These are phyloP conservation scores for Ahaetulla prasina DNA, from an alignment of 2,113 vertebrate genomes.

Conservation along the genomic window DNA sequence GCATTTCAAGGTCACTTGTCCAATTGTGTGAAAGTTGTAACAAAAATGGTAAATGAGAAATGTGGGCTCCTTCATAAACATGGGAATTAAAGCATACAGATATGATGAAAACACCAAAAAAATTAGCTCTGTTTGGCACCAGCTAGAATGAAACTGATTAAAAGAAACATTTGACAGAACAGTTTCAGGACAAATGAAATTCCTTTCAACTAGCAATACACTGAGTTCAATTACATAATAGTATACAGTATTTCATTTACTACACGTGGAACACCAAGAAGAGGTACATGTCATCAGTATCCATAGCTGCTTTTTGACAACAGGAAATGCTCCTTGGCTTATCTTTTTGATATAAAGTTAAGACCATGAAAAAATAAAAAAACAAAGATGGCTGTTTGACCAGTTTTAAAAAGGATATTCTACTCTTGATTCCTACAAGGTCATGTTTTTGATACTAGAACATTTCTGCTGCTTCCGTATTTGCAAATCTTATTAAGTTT, in stretches of 20 bases:
- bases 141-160: neutral
- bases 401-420: neutral
- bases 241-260: neutral
- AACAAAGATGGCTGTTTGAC: neutral
- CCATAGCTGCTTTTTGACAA: neutral
- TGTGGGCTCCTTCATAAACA: neutral
- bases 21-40: neutral
- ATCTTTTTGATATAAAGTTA: neutral
- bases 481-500: conserved; percentile 28
- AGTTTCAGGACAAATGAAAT: neutral
- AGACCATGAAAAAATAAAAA: neutral
- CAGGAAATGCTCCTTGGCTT: neutral
- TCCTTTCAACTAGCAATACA: neutral
- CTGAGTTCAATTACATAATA: neutral
- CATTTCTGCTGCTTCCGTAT: neutral
- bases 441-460: conserved; percentile 7
- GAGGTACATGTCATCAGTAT: neutral
- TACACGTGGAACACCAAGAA: neutral
- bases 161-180: neutral
- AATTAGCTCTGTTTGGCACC: neutral
- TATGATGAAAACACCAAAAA: neutral
- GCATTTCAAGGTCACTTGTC: neutral
- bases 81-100: neutral
- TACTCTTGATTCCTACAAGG: conserved; percentile 18
- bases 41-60: neutral